Conservation (phyloP, 2,113 vertebrate genomes). For the Desmodus rotundus region DNA sequence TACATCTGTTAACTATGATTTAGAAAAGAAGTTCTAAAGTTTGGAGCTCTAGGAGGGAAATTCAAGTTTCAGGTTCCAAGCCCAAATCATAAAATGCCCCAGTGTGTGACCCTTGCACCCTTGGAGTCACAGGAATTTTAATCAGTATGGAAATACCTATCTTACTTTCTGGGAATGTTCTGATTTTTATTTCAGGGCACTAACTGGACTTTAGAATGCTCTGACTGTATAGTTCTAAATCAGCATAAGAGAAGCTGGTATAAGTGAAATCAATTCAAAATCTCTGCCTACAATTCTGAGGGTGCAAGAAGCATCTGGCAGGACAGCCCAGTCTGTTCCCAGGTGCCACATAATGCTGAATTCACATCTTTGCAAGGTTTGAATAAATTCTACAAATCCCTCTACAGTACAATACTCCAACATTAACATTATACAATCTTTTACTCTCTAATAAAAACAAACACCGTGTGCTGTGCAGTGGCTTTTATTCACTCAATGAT, state of each 20-base stretch:
- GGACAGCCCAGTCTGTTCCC: neutral
- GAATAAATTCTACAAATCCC: neutral
- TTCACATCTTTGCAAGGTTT: neutral
- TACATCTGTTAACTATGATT: neutral
- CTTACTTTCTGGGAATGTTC: neutral
- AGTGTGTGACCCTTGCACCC: neutral
- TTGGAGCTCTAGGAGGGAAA: neutral
- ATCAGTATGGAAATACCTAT: neutral
- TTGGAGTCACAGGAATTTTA: neutral
- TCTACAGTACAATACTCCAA: neutral
- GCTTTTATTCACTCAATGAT: neutral
- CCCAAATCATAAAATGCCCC: neutral
- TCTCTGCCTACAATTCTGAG: conserved; percentile 25
- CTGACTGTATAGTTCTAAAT: neutral
- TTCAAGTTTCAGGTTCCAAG: neutral
- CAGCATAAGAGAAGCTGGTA: neutral
- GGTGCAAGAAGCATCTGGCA: conserved; percentile 26
- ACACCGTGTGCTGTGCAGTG: neutral
- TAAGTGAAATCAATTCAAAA: conserved; percentile 43
- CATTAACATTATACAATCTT: neutral
- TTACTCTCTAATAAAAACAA: neutral
- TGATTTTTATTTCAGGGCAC: conserved; percentile 32
- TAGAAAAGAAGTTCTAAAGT: neutral
- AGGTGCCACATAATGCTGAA: neutral
- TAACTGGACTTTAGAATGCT: neutral